Base-by-base conservation (phyloP, 2,113 vertebrate genomes). In the Sus scrofa region DNA sequence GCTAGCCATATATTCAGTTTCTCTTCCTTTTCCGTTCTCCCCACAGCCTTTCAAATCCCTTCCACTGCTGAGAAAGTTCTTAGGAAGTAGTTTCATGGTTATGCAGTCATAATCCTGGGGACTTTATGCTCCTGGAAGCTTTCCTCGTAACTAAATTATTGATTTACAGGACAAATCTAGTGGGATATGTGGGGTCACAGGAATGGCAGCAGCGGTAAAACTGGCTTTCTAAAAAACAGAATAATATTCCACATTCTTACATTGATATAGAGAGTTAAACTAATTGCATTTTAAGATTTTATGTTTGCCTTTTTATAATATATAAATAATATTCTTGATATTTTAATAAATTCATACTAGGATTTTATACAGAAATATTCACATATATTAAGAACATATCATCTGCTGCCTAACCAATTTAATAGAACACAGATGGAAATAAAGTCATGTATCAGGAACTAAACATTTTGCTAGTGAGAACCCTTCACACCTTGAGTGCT, bases 271-370 rank as follows among this genome's bases (percentile, higher is more conserved):
- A 86, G 39, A 44, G 24, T 20, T 89, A 95, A 89, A 65, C n/a
- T 12, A 95, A 86, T 4, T 65, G 8, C 10, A n/a, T 89, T 86
- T 84, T 92, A 44, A 73, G 27, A 73, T 87, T 84, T 90, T 75
- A 54, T 65, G 10, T 24, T 67, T 91, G 52, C 37, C 19, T 44
- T 83, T 82, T 52, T 26, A 75, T 74, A 68, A 73, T 75, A 95
- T 44, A n/a, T n/a, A n/a, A n/a, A 73, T 58, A 79, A 32, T 67
- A 56, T 75, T 94, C 54, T 44, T 37, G 22, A 79, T 85, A 60
- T 92, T 92, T 96, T 70, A 70, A 89, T 87, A 83, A 93, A 84
- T 15, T 91, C 30, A 62, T 70, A 54, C 24, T 67, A 74, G 2
- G 19, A 92, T 70, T 93, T 89, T 86, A 52, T 54, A 78, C 2